Base-by-base conservation (phyloP, 2,113 vertebrate species). In the Prietella phreatophila region DNA sequence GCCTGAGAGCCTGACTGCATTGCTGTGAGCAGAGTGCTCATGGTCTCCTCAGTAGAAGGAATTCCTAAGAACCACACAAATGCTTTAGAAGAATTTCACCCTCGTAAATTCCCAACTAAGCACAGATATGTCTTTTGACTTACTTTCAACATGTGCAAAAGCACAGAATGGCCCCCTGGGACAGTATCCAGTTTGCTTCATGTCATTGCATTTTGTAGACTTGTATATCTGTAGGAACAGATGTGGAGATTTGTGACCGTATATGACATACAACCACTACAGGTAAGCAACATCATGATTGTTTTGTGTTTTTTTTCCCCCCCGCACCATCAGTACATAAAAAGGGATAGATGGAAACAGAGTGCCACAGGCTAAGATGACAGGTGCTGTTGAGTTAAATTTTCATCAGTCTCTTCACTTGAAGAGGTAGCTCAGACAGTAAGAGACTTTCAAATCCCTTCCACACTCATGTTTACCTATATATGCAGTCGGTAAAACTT, bases 181-280 rank as follows among this genome's bases (percentile, higher is more conserved):
- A 91, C 97, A 98, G 90, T 96, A 96, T 84, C 97, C 97, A 22
- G 96, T 97, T 87, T 98, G 97, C 53, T 96, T 95, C 96, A 98
- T 97, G 87, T 98, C 97, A 58, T 98, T 98, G 94, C 97, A 98
- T 94, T 97, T 97, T 63, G 97, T 97, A 25, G 97, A 98, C 90
- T 97, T 98, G 94, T 98, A 98, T 91, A 98, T 97, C 97, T 98
- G 87, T 63, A 78, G 86, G 84, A 84, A 84, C n/a, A 69, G 19
- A 39, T 15, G 9, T 39, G 71, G 36, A 42, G 9, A 3, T 42
- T 75, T 47, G 25, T 75, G 25, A 50, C 47, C 9, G 47, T 50
- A 47, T 25, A 30, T 1, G 15, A 33, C 65, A 69, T 69, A 13
- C 4, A 17, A 33, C 14, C 4, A 33, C 14, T 17, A 33, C 5